phyloP scores from a whole-genome alignment of 2,113 vertebrate genomes.

The Theristicus caerulescens region DNA sequence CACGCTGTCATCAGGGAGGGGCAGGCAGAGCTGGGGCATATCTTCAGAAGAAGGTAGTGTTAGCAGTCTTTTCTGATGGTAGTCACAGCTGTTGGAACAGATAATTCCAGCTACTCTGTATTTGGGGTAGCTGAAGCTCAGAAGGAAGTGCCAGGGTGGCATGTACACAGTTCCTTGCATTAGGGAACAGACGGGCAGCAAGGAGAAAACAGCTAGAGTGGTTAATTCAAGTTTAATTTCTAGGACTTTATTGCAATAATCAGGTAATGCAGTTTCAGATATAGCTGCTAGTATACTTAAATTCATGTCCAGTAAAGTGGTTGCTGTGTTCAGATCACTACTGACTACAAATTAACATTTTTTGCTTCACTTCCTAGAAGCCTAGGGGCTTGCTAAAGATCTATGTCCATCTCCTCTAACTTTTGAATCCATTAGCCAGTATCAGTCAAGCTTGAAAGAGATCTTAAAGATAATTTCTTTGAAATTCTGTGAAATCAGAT shows the following conservation, averaged over 20 bases:
- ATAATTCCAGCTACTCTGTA: neutral
- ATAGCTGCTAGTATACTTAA: neutral
- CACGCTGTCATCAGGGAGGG: neutral
- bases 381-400: neutral
- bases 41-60: neutral
- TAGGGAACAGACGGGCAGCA: neutral
- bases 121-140: neutral
- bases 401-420: neutral
- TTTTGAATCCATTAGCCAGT: neutral
- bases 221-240: neutral
- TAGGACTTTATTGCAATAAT: neutral
- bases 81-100: conserved; percentile 7
- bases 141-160: neutral
- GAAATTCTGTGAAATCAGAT: neutral
- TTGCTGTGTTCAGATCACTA: neutral
- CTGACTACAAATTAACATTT: neutral
- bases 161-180: neutral
- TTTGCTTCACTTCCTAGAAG: neutral
- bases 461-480: neutral
- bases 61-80: neutral
- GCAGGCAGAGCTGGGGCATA: neutral
- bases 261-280: neutral
- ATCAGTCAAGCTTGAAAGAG: neutral
- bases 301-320: neutral
- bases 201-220: neutral